phyloP scores from a whole-genome alignment of 2,888 invertebrate species.

The Zygogramma bicolorata region DNA sequence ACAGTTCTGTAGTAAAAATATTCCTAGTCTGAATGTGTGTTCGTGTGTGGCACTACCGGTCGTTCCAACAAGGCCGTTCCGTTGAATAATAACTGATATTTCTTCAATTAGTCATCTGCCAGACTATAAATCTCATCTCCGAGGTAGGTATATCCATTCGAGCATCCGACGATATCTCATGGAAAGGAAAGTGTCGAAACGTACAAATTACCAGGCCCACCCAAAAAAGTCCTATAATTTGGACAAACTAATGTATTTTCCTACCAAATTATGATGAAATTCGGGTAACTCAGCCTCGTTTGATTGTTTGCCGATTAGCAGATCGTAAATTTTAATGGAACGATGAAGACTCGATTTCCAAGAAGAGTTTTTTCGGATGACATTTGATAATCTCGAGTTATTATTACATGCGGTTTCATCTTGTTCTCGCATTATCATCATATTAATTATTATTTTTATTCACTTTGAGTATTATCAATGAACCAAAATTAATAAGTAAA shows the following conservation, averaged over 20 bases:
- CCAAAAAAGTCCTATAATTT: conserved; percentile 10
- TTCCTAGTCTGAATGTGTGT: neutral
- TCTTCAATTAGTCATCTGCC: conserved; percentile 20
- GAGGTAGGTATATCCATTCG: conserved; percentile 8
- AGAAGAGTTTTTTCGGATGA: neutral
- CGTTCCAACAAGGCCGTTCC: conserved; percentile 1
- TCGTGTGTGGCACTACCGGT: conserved; percentile 15
- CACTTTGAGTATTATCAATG: too few species aligned
- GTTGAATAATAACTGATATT: conserved; percentile 17
- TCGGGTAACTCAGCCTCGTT: neutral
- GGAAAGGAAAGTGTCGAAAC: conserved; percentile 4
- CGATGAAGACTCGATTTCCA: neutral
- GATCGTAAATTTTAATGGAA: neutral
- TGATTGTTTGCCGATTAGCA: neutral
- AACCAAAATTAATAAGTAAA: too few species aligned
- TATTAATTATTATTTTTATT: too few species aligned
- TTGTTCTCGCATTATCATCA: neutral
- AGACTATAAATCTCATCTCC: conserved; percentile 13
- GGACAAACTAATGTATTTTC: neutral
- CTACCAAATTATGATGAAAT: neutral
- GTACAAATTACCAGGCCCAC: neutral
- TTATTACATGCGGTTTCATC: too few species aligned
- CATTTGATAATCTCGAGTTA: neutral
- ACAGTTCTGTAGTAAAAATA: too few species aligned
- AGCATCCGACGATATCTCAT: neutral